Evolutionary conservation across 2,888 invertebrate species (phyloP).

Genomic region (Chymomyza caudatula): DNA sequence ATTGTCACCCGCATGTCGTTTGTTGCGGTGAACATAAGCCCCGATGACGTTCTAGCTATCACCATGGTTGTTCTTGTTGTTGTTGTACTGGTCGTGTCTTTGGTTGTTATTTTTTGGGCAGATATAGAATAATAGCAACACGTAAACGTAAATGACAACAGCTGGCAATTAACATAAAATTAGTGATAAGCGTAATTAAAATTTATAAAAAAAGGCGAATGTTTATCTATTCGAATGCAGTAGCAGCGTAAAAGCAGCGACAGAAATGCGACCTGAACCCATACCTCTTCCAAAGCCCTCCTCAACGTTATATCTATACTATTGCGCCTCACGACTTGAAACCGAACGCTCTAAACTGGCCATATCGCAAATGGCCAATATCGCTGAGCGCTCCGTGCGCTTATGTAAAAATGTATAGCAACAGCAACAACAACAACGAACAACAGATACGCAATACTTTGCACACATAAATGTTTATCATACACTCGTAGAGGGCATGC

Average conservation of each 20-base stretch:
- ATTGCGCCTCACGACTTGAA: constrained; percentile 32
- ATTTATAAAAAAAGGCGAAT: constrained; percentile 48
- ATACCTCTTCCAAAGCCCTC: background rate
- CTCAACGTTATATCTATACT: background rate
- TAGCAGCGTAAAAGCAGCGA: constrained; percentile 15
- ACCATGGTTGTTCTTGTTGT: too few relatives aligned
- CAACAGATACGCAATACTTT: constrained; percentile 39
- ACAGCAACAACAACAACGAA: constrained; percentile 15
- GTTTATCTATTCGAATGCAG: constrained; percentile 50
- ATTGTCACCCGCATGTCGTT: constrained; percentile 57
- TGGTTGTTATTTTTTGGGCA: constrained; percentile 32
- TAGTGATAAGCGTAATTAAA: constrained; percentile 71
- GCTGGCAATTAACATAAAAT: constrained; percentile 74
- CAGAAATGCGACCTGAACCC: background rate
- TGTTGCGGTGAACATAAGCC: constrained; percentile 6
- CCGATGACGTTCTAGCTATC: background rate
- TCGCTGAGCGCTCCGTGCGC: constrained; percentile 23
- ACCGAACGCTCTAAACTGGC: constrained; percentile 32
- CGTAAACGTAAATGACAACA: constrained; percentile 41
- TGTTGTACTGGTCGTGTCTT: constrained; percentile 49
- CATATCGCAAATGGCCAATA: constrained; percentile 29
- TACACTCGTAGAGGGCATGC: background rate
- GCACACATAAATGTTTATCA: background rate
- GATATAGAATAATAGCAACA: constrained; percentile 34
- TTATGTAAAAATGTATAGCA: constrained; percentile 32